phyloP scores from a whole-genome alignment of 2,888 invertebrate species.

The Tachystola acroxantha region DNA sequence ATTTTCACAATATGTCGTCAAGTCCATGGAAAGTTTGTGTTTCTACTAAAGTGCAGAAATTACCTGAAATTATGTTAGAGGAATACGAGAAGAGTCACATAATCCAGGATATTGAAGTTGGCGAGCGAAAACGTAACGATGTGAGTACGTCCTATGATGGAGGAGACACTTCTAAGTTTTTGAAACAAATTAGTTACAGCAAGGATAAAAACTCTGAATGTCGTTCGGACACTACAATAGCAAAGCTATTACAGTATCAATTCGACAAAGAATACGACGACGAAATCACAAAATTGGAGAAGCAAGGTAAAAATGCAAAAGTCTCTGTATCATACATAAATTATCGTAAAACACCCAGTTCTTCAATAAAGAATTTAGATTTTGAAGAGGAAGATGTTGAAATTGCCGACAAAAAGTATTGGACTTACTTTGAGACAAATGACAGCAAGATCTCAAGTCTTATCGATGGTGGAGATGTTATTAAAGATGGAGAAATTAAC shows the following conservation, averaged over 20 bases:
- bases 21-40: background rate
- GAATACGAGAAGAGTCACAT: background rate
- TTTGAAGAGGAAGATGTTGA: slow-evolving; percentile 73
- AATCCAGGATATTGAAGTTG: too few relatives aligned
- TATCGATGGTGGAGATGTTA: slow-evolving; percentile 82
- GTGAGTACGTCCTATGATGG: too few relatives aligned
- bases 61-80: background rate
- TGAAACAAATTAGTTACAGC: too few relatives aligned
- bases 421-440: slow-evolving; percentile 87
- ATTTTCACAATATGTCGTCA: background rate
- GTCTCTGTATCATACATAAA: slow-evolving; percentile 84
- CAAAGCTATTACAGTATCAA: background rate
- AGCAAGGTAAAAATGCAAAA: slow-evolving; percentile 69
- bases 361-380: slow-evolving; percentile 48
- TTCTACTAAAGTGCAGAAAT: background rate
- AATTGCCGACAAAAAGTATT: slow-evolving; percentile 77
- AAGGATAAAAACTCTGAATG: too few relatives aligned
- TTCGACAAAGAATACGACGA: background rate
- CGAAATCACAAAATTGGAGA: background rate
- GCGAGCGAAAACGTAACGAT: too few relatives aligned
- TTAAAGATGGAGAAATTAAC: slow-evolving; percentile 84
- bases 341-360: slow-evolving; percentile 70
- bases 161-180: too few relatives aligned
- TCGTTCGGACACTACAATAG: too few relatives aligned
- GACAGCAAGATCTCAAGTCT: slow-evolving; percentile 44